Conservation (phyloP, 1,140 invertebrate genomes). For the Diplogasteroides magnus region DNA sequence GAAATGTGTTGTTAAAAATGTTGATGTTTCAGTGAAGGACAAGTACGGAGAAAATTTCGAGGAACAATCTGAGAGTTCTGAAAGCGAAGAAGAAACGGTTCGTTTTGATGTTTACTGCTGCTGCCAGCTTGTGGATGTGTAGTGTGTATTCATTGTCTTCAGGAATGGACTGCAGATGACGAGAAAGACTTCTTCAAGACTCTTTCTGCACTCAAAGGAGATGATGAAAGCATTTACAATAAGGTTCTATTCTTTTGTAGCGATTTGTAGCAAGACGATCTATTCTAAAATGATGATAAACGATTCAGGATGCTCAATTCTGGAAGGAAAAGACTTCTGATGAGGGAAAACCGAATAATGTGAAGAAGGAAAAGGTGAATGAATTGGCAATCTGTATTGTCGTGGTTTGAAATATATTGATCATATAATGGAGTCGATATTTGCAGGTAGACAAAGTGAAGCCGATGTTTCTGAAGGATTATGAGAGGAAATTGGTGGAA, state of each 20-base stretch:
- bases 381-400: not conserved
- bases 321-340: not conserved
- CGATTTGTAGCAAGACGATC: too few species aligned
- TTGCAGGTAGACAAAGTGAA: slow-evolving; percentile 60
- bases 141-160: too few species aligned
- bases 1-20: slow-evolving; percentile 11
- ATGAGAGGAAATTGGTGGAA: slow-evolving; percentile 72
- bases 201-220: slow-evolving; percentile 74
- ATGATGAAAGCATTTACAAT: slow-evolving; percentile 81
- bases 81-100: slow-evolving; percentile 32
- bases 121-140: slow-evolving; percentile 10
- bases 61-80: slow-evolving; percentile 50
- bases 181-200: slow-evolving; percentile 82
- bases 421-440: slow-evolving; percentile 9
- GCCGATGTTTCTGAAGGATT: slow-evolving; percentile 71
- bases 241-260: too few species aligned
- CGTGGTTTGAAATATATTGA: slow-evolving; percentile 11
- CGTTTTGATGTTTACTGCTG: slow-evolving; percentile 10
- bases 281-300: not conserved
- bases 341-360: slow-evolving; percentile 67
- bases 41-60: slow-evolving; percentile 65
- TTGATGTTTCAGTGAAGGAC: slow-evolving; percentile 66
- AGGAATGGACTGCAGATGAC: slow-evolving; percentile 62
- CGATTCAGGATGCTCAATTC: not conserved
- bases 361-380: slow-evolving; percentile 58